Conservation (phyloP, 2,113 vertebrate genomes). For the Tamias sibiricus region DNA sequence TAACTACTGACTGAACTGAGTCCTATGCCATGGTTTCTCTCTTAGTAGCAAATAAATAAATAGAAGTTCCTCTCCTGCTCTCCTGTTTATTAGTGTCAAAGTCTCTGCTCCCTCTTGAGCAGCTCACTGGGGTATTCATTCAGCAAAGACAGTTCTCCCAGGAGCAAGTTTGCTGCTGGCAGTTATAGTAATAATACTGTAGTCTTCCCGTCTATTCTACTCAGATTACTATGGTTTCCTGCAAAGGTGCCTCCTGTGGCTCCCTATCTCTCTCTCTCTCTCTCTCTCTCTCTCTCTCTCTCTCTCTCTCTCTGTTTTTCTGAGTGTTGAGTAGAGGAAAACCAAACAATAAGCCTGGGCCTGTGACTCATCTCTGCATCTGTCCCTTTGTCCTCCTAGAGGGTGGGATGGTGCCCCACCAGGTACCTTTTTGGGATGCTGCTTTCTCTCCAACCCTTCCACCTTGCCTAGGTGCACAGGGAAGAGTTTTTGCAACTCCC, state of each 20-base stretch:
- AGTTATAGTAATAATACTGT: background rate
- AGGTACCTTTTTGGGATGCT: background rate
- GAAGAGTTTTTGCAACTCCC: background rate
- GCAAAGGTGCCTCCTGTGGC: background rate
- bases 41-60: background rate
- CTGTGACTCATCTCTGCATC: background rate
- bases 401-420: background rate
- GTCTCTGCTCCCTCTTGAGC: background rate
- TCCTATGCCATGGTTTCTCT: background rate
- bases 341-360: background rate
- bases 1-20: fast-evolving
- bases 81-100: background rate
- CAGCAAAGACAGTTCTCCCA: background rate
- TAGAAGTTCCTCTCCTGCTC: background rate
- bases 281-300: background rate
- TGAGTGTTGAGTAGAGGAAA: background rate
- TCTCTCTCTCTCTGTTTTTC: background rate
- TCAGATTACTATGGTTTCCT: background rate
- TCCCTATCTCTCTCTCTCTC: background rate
- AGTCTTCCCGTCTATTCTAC: background rate
- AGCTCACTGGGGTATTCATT: background rate
- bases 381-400: background rate
- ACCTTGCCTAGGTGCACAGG: background rate
- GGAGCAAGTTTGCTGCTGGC: background rate
- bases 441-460: background rate